phyloP scores from a whole-genome alignment of 2,113 vertebrate species.

The Hemibagrus wyckioides region DNA sequence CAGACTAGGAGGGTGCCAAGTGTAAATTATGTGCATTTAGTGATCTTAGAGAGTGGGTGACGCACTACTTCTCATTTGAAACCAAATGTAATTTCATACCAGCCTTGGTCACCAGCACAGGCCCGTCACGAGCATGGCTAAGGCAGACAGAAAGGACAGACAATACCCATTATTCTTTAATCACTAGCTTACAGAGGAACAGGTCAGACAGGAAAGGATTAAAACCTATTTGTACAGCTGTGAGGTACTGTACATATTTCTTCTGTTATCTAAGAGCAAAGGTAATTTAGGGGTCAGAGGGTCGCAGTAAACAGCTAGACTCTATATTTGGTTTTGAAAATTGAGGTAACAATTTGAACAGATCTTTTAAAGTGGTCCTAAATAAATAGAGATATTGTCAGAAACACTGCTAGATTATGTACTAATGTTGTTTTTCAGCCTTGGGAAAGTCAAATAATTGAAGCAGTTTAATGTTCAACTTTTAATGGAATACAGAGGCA shows the following conservation, averaged over 20 bases:
- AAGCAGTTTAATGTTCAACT: background rate
- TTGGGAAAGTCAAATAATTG: background rate
- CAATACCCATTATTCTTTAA: slow-evolving; percentile 66
- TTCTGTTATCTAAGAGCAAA: slow-evolving; percentile 55
- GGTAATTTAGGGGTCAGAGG: slow-evolving; percentile 55
- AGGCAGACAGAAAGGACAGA: slow-evolving; percentile 31
- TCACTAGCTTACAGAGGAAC: slow-evolving; percentile 47
- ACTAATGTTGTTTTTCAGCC: background rate
- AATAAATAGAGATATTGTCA: background rate
- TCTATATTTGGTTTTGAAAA: background rate
- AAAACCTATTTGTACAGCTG: slow-evolving; percentile 62
- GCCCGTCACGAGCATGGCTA: slow-evolving; percentile 18
- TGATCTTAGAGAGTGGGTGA: background rate
- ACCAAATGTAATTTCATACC: slow-evolving; percentile 32
- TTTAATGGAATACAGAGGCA: background rate
- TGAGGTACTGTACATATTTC: slow-evolving; percentile 53
- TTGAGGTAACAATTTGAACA: background rate
- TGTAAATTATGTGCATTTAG: background rate
- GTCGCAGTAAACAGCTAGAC: slow-evolving; percentile 51
- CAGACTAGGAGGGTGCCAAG: background rate
- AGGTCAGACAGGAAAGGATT: slow-evolving; percentile 59
- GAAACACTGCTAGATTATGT: background rate
- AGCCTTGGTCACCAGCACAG: background rate
- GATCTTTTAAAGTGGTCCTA: background rate
- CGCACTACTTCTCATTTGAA: background rate